These are phyloP conservation scores for Encarsia formosa DNA, from an alignment of 2,888 invertebrate species.

Conservation along the genomic window DNA sequence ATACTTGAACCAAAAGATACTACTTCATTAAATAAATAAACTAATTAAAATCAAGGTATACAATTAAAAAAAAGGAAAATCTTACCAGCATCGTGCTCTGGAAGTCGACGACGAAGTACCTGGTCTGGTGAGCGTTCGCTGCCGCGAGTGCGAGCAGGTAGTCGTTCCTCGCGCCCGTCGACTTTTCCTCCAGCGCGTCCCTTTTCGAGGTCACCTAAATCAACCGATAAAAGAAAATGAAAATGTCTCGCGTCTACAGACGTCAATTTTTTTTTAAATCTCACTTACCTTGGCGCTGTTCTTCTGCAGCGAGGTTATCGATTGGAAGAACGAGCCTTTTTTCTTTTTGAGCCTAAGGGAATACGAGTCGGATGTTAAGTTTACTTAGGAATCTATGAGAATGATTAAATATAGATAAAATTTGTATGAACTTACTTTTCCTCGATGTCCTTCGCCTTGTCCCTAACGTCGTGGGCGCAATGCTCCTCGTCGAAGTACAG, in stretches of 20 bases:
- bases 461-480: constrained; percentile 89
- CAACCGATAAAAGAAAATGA: not conserved
- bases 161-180: constrained; percentile 90
- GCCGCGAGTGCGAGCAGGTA: constrained; percentile 87
- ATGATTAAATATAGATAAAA: too few species aligned
- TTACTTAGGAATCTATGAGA: too few species aligned
- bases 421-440: constrained; percentile 77
- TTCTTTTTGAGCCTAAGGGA: constrained; percentile 94
- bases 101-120: constrained; percentile 88
- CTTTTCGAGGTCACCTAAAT: constrained; percentile 73
- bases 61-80: too few species aligned
- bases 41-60: too few species aligned
- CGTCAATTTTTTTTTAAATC: too few species aligned
- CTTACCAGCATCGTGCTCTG: constrained; percentile 75
- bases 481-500: constrained; percentile 94
- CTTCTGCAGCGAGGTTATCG: constrained; percentile 91
- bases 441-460: constrained; percentile 92
- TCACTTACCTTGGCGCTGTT: constrained; percentile 95
- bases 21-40: too few species aligned
- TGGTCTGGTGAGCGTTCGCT: constrained; percentile 86
- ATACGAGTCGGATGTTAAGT: too few species aligned
- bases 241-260: too few species aligned
- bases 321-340: constrained; percentile 94
- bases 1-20: too few species aligned
- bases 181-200: constrained; percentile 89